Percentiles rank a stretch among this genome's conserved stretches.
These are phyloP conservation scores for Tricholaema leucomelas DNA, from an alignment of 2,113 vertebrate species.

Conservation along the genomic window DNA sequence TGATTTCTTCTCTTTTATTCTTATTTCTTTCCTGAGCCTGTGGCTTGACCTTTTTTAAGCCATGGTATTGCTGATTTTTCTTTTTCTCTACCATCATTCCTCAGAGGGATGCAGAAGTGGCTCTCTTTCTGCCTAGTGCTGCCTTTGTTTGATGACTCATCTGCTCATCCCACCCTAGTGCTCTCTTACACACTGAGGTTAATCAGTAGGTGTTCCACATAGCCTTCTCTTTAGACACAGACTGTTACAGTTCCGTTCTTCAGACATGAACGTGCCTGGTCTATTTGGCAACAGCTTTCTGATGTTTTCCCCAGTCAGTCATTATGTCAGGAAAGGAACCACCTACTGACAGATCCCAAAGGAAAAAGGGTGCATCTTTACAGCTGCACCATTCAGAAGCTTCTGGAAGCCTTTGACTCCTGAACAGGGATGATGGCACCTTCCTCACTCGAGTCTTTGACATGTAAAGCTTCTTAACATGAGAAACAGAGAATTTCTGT, in stretches of 20 bases:
- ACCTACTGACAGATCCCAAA: background rate
- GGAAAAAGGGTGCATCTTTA: background rate
- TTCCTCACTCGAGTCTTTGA: background rate
- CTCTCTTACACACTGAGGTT: background rate
- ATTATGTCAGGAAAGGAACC: background rate
- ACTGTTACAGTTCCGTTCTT: background rate
- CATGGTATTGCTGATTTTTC: background rate
- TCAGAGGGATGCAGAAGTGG: background rate
- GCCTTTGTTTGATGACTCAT: background rate
- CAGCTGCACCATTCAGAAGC: background rate
- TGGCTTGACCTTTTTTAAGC: background rate
- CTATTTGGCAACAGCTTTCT: conserved; percentile 3
- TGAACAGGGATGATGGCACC: background rate
- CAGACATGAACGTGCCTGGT: background rate
- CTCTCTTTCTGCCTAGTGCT: background rate
- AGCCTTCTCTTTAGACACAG: background rate
- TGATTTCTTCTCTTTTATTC: background rate
- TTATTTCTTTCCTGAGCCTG: background rate
- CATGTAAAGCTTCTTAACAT: background rate
- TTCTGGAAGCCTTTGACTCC: background rate
- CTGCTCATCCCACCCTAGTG: background rate
- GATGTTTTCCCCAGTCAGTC: background rate
- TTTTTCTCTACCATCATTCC: accelerated
- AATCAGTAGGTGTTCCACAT: background rate
- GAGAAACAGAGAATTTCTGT: background rate